phyloP scores from a whole-genome alignment of 2,113 vertebrate genomes.

The Erythrocercus mccallii region DNA sequence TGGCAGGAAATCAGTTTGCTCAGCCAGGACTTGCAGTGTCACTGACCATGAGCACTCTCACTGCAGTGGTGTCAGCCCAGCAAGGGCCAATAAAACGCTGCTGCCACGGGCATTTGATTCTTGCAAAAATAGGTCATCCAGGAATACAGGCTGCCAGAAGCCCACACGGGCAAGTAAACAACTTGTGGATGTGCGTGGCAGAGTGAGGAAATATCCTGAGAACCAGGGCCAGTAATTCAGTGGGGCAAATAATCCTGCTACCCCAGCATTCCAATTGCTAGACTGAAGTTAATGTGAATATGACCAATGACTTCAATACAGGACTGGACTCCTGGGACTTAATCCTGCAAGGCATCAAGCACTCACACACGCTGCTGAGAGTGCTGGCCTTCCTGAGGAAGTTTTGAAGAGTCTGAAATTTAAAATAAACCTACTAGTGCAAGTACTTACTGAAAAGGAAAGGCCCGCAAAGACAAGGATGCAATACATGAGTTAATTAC shows the following conservation, averaged over 20 bases:
- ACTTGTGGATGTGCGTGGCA: not conserved
- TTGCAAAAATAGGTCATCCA: slow-evolving; percentile 14
- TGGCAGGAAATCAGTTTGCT: not conserved
- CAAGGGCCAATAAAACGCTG: not conserved
- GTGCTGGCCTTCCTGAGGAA: not conserved
- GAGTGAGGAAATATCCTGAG: not conserved
- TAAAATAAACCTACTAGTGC: not conserved
- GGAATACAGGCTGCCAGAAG: not conserved
- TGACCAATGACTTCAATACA: fast-evolving
- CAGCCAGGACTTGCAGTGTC: not conserved
- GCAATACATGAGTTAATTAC: not conserved
- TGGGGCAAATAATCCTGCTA: not conserved
- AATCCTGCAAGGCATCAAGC: not conserved
- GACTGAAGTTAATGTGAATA: not conserved
- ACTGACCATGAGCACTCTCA: not conserved
- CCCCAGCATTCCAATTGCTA: not conserved
- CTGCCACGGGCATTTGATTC: not conserved
- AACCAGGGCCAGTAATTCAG: not conserved
- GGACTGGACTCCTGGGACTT: not conserved
- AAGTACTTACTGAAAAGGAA: not conserved
- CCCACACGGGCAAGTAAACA: not conserved
- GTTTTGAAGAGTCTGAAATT: not conserved
- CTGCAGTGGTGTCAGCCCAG: not conserved
- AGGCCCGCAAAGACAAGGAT: not conserved
- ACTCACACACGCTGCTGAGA: fast-evolving